These are phyloP conservation scores for Autographa pulchrina DNA, from an alignment of 2,888 invertebrate species.

Conservation along the genomic window DNA sequence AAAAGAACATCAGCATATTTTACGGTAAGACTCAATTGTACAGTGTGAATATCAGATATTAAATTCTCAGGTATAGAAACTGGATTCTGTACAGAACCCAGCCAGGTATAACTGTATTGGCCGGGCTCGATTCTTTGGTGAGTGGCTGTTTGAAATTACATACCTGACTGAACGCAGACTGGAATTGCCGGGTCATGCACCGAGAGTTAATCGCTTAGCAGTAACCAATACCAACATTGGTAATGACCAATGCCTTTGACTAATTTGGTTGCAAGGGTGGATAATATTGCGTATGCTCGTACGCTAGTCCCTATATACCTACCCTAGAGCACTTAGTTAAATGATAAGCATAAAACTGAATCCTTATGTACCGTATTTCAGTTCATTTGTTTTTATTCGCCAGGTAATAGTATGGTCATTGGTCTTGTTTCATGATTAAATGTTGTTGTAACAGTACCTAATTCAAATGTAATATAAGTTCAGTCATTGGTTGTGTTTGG, in stretches of 20 bases:
- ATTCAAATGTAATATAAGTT: constrained; percentile 24
- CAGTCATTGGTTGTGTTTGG: constrained; percentile 8
- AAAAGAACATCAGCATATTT: not conserved
- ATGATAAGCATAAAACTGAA: not conserved
- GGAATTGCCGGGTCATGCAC: not conserved
- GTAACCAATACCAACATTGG: not conserved
- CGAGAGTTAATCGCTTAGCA: not conserved
- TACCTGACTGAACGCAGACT: not conserved
- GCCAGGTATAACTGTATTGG: not conserved
- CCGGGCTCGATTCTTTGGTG: not conserved
- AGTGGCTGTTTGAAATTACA: not conserved
- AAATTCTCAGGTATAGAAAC: constrained; percentile 13
- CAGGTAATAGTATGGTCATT: not conserved
- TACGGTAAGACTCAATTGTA: constrained; percentile 2
- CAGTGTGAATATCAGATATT: constrained; percentile 34
- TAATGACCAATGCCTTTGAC: not conserved
- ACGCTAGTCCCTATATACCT: not conserved
- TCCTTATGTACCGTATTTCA: not conserved
- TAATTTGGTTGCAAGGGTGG: not conserved
- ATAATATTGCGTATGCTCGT: not conserved
- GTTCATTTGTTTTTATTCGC: not conserved
- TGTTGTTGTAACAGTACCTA: constrained; percentile 4
- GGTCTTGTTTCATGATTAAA: not conserved
- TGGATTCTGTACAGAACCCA: not conserved
- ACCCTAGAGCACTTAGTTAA: not conserved